These are phyloP conservation scores for Luperina testacea DNA, from an alignment of 2,888 invertebrate genomes.

Conservation along the genomic window DNA sequence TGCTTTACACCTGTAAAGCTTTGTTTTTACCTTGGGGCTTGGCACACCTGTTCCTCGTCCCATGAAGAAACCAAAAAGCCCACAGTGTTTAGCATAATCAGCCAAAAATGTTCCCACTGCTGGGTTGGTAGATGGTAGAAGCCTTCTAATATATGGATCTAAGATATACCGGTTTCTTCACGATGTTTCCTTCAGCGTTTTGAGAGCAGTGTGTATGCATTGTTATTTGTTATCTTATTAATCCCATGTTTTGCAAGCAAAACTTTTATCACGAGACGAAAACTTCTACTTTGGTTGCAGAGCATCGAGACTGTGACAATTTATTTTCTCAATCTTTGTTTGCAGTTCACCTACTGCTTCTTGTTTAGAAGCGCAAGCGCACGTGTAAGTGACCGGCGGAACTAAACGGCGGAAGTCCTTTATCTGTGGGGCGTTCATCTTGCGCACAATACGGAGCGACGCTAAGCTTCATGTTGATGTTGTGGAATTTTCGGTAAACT, in stretches of 20 bases:
- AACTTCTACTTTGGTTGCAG: neutral
- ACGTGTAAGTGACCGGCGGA: conserved; percentile 79
- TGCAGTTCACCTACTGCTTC: conserved; percentile 40
- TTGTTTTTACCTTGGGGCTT: neutral
- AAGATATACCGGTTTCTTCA: too few species aligned
- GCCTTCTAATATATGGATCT: too few species aligned
- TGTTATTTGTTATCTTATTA: too few species aligned
- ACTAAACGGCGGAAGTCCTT: conserved; percentile 86
- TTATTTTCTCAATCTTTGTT: neutral
- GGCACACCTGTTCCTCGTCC: neutral
- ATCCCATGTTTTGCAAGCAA: neutral
- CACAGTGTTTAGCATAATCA: neutral
- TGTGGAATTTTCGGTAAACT: conserved; percentile 35
- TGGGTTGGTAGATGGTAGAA: too few species aligned
- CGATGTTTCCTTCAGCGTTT: too few species aligned
- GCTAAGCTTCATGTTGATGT: conserved; percentile 39
- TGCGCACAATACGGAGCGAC: conserved; percentile 61
- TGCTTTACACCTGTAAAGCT: neutral
- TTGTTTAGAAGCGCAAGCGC: conserved; percentile 55
- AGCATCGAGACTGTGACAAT: neutral
- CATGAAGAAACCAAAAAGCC: neutral
- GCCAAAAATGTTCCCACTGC: too few species aligned
- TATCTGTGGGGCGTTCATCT: conserved; percentile 85
- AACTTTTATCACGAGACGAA: neutral
- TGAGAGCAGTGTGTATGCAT: too few species aligned